A percentile compares a stretch with the other conserved stretches of the same genome.
Evolutionary conservation across 2,888 invertebrate species (phyloP).

Genomic region (Ennomos erosarius): DNA sequence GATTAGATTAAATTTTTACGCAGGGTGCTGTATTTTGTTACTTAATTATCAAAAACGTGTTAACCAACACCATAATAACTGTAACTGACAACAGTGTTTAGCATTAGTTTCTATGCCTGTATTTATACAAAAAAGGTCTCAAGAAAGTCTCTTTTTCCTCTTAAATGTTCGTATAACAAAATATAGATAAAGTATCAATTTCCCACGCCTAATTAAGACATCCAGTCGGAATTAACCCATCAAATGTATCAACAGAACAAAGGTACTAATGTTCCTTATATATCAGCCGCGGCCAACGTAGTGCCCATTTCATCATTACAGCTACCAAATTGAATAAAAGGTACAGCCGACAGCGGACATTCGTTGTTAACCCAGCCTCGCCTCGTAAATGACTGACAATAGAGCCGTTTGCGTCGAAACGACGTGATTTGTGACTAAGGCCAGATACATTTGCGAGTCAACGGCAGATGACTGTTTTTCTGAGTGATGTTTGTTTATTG

Average conservation of each 20-base stretch:
- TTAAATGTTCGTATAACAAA: too few relatives aligned
- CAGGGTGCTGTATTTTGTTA: too few relatives aligned
- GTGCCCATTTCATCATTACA: slow-evolving; percentile 43
- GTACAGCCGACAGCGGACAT: slow-evolving; percentile 49
- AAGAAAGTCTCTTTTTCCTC: too few relatives aligned
- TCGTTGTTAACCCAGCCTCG: slow-evolving; percentile 55
- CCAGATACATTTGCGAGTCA: slow-evolving; percentile 26
- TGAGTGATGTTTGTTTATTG: slow-evolving; percentile 20
- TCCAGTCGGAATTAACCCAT: neutral
- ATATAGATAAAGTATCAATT: too few relatives aligned
- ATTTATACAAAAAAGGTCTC: too few relatives aligned
- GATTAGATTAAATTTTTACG: too few relatives aligned
- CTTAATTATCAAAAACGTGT: too few relatives aligned
- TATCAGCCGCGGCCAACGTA: slow-evolving; percentile 14
- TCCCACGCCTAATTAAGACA: neutral
- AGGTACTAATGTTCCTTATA: slow-evolving; percentile 13
- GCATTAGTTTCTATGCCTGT: too few relatives aligned
- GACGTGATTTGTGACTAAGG: slow-evolving; percentile 52
- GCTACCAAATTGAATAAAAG: slow-evolving; percentile 66
- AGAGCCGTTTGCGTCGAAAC: slow-evolving; percentile 54
- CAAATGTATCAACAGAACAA: slow-evolving; percentile 6
- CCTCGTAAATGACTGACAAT: slow-evolving; percentile 64
- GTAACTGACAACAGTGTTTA: too few relatives aligned
- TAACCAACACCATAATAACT: too few relatives aligned
- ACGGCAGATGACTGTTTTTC: slow-evolving; percentile 15